A percentile compares a stretch with the other conserved stretches of the same genome.
Evolutionary conservation across 2,888 invertebrate species (phyloP).

Genomic region (Tethea ocularis): DNA sequence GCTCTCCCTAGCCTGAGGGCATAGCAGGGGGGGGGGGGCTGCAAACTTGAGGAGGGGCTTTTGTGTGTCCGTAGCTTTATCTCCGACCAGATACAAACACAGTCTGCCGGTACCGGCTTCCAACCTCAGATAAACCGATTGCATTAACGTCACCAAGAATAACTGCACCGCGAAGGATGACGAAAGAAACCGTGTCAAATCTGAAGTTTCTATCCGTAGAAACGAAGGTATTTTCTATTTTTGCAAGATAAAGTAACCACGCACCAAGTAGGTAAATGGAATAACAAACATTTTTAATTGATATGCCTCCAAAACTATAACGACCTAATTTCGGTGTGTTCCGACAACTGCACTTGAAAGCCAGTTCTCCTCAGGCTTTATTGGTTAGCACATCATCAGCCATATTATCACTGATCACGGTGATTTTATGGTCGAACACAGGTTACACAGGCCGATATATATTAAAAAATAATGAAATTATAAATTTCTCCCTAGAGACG

Average conservation of each 20-base stretch:
- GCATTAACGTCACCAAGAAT: conserved; percentile 47
- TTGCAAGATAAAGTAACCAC: background rate
- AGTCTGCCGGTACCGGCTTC: conserved; percentile 36
- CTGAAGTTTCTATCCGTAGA: conserved; percentile 31
- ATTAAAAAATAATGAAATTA: no score
- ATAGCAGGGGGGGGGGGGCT: conserved; percentile 23
- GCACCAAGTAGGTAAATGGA: background rate
- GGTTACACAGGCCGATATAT: no score
- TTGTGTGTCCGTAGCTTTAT: conserved; percentile 68
- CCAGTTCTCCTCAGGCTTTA: no score
- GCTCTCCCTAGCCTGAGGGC: conserved; percentile 48
- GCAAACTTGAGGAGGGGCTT: conserved; percentile 47
- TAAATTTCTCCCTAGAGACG: no score
- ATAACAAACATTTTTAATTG: background rate
- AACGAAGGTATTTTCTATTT: background rate
- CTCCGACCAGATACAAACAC: conserved; percentile 60
- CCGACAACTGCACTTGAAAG: no score
- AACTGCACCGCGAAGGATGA: conserved; percentile 24
- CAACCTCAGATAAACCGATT: conserved; percentile 57
- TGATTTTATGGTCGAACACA: no score
- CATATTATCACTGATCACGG: no score
- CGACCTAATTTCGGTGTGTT: no score
- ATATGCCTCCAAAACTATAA: background rate
- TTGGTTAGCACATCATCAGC: no score
- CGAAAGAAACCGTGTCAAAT: conserved; percentile 38